Evolutionary conservation across 2,797 vertebrate species (phyloP).

Genomic region (Chelidonichthys spinosus): DNA sequence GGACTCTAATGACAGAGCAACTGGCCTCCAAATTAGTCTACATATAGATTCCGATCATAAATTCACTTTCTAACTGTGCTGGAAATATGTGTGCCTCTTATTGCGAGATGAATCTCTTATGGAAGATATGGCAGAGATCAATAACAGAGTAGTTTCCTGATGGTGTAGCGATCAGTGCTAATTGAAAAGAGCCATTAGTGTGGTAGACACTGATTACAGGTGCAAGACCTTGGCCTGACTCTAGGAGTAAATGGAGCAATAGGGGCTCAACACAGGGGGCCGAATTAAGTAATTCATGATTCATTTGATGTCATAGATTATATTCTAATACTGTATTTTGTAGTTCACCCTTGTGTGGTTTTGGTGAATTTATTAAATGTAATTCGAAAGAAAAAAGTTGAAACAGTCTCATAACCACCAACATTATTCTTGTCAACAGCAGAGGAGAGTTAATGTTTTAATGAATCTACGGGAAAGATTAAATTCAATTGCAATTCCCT

Average conservation of each 20-base stretch:
- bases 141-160: constrained; percentile 42
- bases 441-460: background rate
- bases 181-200: constrained; percentile 60
- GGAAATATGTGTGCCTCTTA: background rate
- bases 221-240: constrained; percentile 32
- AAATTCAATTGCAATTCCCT: background rate
- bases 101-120: constrained; percentile 33
- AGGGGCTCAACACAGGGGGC: background rate
- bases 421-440: background rate
- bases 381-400: background rate
- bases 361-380: background rate
- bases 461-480: background rate
- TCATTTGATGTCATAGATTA: background rate
- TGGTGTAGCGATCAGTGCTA: constrained; percentile 22
- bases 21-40: background rate
- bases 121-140: constrained; percentile 27
- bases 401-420: background rate
- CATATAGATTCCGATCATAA: constrained; percentile 38
- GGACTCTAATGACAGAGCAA: background rate
- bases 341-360: background rate
- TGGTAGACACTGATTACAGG: constrained; percentile 1
- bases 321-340: background rate
- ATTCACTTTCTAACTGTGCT: constrained; percentile 4
- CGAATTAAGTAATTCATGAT: background rate
- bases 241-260: constrained; percentile 17